Evolutionary conservation across 2,888 invertebrate species (phyloP).

Genomic region (Sesamia inferens): DNA sequence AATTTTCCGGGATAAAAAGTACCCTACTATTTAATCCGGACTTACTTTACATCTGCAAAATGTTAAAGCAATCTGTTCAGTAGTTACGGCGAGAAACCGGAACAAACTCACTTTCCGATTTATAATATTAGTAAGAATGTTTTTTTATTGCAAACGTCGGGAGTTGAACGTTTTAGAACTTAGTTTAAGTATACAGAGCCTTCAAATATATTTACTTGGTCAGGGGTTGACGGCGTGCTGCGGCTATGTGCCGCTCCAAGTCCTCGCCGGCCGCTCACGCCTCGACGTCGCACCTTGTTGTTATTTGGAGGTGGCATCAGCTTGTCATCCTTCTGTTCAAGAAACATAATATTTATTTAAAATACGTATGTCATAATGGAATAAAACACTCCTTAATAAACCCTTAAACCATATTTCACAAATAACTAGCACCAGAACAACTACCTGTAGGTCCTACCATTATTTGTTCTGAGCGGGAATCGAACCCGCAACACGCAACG

Average conservation of each 20-base stretch:
- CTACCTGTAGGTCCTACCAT: too few species aligned
- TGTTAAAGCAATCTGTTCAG: too few species aligned
- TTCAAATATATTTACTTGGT: constrained; percentile 82
- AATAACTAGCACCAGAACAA: too few species aligned
- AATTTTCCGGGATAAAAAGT: too few species aligned
- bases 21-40: too few species aligned
- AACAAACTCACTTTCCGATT: too few species aligned
- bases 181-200: background rate
- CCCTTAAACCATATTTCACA: too few species aligned
- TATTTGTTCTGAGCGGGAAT: too few species aligned
- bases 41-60: too few species aligned
- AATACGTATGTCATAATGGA: constrained; percentile 6
- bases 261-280: constrained; percentile 81
- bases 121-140: too few species aligned
- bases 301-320: constrained; percentile 94
- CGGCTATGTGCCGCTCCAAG: constrained; percentile 83
- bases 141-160: background rate
- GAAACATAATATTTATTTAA: constrained; percentile 24
- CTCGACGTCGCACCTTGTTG: constrained; percentile 92
- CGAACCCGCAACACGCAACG: too few species aligned
- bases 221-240: constrained; percentile 93
- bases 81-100: too few species aligned
- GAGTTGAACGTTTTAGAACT: background rate
- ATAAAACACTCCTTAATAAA: background rate
- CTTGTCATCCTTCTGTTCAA: constrained; percentile 88